A percentile compares a stretch with the other conserved stretches of the same genome.
phyloP scores from a whole-genome alignment of 2,888 invertebrate species.

The Mythimna impura region DNA sequence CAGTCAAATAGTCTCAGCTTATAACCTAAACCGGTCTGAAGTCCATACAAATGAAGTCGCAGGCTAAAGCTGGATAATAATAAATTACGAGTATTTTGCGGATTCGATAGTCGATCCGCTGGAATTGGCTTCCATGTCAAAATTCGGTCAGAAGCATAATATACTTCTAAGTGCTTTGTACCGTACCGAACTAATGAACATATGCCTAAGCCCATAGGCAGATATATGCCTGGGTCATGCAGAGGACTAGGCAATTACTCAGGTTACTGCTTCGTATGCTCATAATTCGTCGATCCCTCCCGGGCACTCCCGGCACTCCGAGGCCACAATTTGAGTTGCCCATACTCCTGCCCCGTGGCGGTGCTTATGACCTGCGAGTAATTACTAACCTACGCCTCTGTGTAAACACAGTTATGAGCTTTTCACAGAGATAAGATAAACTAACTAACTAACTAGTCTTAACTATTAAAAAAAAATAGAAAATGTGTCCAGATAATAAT shows the following conservation, averaged over 20 bases:
- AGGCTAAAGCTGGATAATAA: no score
- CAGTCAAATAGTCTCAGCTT: no score
- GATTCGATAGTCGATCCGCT: no score
- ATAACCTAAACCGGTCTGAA: no score
- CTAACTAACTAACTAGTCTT: no score
- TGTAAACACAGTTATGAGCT: constrained; percentile 4
- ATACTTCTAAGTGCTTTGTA: background rate
- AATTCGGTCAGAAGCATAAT: no score
- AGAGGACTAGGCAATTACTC: constrained; percentile 26
- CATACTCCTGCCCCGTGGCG: constrained; percentile 26
- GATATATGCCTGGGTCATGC: background rate
- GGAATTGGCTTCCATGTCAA: no score
- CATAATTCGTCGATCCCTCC: constrained; percentile 45
- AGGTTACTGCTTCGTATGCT: constrained; percentile 36
- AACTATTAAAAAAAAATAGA: no score
- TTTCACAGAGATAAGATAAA: background rate
- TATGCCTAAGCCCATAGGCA: background rate
- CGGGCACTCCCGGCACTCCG: constrained; percentile 31
- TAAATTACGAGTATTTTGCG: no score
- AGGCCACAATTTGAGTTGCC: constrained; percentile 20
- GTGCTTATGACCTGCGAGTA: constrained; percentile 13
- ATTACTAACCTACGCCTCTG: constrained; percentile 30
- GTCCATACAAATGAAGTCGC: no score
- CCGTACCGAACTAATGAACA: background rate
- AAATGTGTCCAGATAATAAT: background rate